Conservation (phyloP, 2,113 vertebrate species). For the Apodemus speciosus region DNA sequence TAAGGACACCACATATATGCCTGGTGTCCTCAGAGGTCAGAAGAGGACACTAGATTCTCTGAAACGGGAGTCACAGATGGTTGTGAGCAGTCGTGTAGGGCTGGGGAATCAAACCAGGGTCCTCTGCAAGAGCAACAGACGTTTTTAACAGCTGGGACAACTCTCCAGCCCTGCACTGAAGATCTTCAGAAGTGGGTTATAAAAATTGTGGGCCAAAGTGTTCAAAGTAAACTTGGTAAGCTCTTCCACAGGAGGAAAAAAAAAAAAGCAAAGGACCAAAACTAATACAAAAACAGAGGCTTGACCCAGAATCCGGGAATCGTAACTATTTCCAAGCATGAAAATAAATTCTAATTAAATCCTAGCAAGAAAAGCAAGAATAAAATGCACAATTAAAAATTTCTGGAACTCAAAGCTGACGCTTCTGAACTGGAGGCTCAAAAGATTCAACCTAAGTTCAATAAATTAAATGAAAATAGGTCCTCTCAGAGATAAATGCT, state of each 20-base stretch:
- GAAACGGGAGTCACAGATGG: not conserved
- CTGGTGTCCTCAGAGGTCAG: not conserved
- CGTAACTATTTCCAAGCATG: not conserved
- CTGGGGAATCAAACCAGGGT: not conserved
- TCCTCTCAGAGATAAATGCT: not conserved
- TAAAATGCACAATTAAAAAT: conserved; percentile 10
- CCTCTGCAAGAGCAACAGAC: not conserved
- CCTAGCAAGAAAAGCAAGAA: conserved; percentile 34
- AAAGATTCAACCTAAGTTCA: not conserved
- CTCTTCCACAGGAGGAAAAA: conserved; percentile 15
- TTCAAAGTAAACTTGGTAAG: conserved; percentile 30
- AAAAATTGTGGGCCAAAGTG: not conserved
- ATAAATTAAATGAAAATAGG: conserved; percentile 26
- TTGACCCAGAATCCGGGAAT: not conserved
- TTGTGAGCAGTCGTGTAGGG: not conserved
- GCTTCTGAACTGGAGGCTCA: not conserved
- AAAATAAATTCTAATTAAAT: conserved; percentile 23
- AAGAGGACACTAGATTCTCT: not conserved
- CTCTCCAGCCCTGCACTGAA: not conserved
- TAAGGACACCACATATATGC: not conserved
- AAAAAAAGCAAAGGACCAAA: not conserved
- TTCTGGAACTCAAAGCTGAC: conserved; percentile 37
- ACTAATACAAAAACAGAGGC: not conserved
- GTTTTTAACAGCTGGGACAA: too few species aligned
- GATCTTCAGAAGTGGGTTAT: not conserved